Percentiles rank a stretch among this genome's conserved stretches.
phyloP scores from a whole-genome alignment of 2,888 invertebrate species.

The Trichogramma evanescens region DNA sequence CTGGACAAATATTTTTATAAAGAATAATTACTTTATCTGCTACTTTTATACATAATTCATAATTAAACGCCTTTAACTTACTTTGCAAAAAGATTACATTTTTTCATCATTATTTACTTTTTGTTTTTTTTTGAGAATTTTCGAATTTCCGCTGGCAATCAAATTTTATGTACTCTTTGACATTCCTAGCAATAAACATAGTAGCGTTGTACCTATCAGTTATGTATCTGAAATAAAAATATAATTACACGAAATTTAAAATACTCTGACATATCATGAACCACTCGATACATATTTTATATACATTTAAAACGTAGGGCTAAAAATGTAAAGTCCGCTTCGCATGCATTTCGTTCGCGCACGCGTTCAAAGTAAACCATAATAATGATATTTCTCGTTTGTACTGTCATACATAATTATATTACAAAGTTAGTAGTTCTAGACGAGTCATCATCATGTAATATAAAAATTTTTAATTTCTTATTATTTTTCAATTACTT shows the following conservation, averaged over 20 bases:
- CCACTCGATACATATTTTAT: too few relatives aligned
- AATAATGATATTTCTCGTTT: background rate
- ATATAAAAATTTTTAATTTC: constrained; percentile 4
- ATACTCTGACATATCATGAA: constrained; percentile 1
- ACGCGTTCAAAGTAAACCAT: constrained; percentile 21
- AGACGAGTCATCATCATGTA: too few relatives aligned
- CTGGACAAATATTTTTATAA: background rate
- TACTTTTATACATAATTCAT: too few relatives aligned
- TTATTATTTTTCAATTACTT: constrained; percentile 14
- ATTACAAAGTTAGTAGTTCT: background rate
- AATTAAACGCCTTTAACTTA: too few relatives aligned
- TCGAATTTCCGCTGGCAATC: background rate
- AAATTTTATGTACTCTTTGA: background rate
- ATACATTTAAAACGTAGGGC: constrained; percentile 6
- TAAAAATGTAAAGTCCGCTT: constrained; percentile 23
- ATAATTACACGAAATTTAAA: constrained; percentile 8
- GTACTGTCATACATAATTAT: constrained; percentile 15
- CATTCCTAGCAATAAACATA: background rate
- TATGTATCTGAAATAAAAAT: background rate
- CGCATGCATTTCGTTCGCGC: constrained; percentile 22
- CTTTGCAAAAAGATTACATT: too few relatives aligned
- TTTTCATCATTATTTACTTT: too few relatives aligned
- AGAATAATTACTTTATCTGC: background rate
- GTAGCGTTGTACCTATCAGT: background rate
- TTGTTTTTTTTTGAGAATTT: too few relatives aligned